Evolutionary conservation across 1,140 invertebrate species (phyloP).

Genomic region (Drosophila orena): DNA sequence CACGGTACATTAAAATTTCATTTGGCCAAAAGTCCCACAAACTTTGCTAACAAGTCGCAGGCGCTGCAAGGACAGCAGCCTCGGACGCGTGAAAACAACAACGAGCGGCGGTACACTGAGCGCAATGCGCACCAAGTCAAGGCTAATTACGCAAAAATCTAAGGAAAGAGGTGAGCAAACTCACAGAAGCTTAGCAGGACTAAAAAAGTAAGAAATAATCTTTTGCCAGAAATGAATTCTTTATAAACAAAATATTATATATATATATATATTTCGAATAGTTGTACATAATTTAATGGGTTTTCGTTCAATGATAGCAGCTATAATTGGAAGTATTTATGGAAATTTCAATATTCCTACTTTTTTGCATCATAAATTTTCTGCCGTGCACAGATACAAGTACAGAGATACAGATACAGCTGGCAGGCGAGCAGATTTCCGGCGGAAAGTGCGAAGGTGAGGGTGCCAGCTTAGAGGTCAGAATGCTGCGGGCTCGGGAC

Average conservation of each 20-base stretch:
- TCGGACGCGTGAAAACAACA: conserved; percentile 33
- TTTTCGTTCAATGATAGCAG: too few relatives aligned
- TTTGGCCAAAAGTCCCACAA: conserved; percentile 60
- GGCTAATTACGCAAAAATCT: background rate
- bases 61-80: conserved; percentile 26
- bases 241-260: too few relatives aligned
- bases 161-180: background rate
- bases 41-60: conserved; percentile 56
- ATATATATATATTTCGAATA: too few relatives aligned
- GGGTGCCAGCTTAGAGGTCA: conserved; percentile 29
- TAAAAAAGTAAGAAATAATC: too few relatives aligned
- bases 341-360: background rate
- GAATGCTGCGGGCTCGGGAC: conserved; percentile 33
- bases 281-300: too few relatives aligned
- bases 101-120: conserved; percentile 2
- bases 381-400: conserved; percentile 11
- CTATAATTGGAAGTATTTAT: too few relatives aligned
- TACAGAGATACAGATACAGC: conserved; percentile 22
- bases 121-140: background rate
- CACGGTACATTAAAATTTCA: conserved; percentile 60
- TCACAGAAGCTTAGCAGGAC: too few relatives aligned
- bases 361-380: too few relatives aligned
- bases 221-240: too few relatives aligned
- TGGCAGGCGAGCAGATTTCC: conserved; percentile 2
- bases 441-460: conserved; percentile 15